phyloP scores from a whole-genome alignment of 2,113 vertebrate genomes.

The Aptenodytes forsteri region DNA sequence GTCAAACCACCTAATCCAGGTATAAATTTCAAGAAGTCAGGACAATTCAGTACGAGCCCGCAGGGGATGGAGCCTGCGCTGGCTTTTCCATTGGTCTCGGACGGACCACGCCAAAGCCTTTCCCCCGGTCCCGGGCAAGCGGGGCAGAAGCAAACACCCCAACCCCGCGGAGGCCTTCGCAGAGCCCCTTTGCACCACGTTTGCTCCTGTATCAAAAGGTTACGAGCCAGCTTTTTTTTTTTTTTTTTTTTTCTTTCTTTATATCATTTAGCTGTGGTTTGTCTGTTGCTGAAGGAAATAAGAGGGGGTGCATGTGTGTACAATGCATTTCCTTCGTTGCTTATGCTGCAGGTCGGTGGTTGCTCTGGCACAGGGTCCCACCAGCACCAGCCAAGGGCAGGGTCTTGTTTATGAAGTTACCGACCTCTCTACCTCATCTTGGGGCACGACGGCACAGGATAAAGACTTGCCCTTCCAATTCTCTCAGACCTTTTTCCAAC shows the following conservation, averaged over 20 bases:
- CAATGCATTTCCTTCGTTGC: neutral
- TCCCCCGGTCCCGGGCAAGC: neutral
- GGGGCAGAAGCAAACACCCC: neutral
- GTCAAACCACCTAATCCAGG: neutral
- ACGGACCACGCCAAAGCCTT: rapidly evolving
- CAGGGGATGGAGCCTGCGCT: rapidly evolving
- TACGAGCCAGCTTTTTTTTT: neutral
- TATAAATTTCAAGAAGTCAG: neutral
- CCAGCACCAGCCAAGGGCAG: neutral
- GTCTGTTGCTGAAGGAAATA: slow-evolving; percentile 69
- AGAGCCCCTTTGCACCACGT: neutral
- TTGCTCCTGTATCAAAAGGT: neutral
- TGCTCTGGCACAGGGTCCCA: neutral
- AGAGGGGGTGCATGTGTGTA: neutral
- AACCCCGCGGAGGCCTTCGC: neutral
- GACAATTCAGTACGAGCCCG: rapidly evolving
- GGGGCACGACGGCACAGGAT: rapidly evolving
- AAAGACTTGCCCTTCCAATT: neutral
- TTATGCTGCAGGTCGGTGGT: neutral
- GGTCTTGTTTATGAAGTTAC: neutral
- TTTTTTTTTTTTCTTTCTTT: neutral
- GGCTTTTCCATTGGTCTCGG: neutral
- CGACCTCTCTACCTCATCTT: neutral
- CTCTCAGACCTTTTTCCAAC: neutral
- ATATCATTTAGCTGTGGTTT: slow-evolving; percentile 55